Base-by-base conservation (phyloP, 2,797 vertebrate species). In the Ptychadena robeensis region DNA sequence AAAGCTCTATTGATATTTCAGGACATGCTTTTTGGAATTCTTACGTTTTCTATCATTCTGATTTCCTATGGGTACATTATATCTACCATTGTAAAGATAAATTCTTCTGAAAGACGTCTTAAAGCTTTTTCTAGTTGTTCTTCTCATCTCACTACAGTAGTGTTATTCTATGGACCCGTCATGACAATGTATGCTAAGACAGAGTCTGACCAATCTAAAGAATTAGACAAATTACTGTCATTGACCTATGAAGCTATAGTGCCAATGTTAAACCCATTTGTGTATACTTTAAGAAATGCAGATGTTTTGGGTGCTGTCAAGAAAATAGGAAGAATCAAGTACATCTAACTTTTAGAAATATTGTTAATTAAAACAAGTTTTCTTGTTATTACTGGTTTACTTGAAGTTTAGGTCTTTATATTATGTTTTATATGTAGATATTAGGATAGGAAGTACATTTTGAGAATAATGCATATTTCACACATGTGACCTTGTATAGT, bases 81-180 rank as follows among this genome's bases (percentile, higher is more conserved):
- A 0, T 59, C 14, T 9, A 18, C 61, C 3, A 67, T 74, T 22
- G 15, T 82, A 14, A 74, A 75, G 27, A 82, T 82, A 9, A 14
- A 18, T 2, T 68, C 80, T 1, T 68, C 64, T 15, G 71, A 32
- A 5, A 72, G 80, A 31, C 73, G 71, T 68, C 61, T 66, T 10
- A 81, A 81, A 34, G 63, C 38, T 27, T 81, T 81, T 61, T 81
- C 79, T 59, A 75, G 63, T 32, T 82, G 72, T 44, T 59, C 69
- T 32, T 70, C 77, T 12, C 78, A 80, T 28, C 78, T 80, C 34
- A 72, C 27, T 7, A 69, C 69, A 1, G 78, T 80, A 14, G 61
- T 79, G 38, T 30, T 71, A 66, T 81, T 73, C 31, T 81, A 72
- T 57, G 80, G 31, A 22, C 73, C 80, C 1, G 10, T 15, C 67